These are phyloP conservation scores for Romanogobio albipinnatus DNA, from an alignment of 2,113 vertebrate genomes.

Conservation along the genomic window DNA sequence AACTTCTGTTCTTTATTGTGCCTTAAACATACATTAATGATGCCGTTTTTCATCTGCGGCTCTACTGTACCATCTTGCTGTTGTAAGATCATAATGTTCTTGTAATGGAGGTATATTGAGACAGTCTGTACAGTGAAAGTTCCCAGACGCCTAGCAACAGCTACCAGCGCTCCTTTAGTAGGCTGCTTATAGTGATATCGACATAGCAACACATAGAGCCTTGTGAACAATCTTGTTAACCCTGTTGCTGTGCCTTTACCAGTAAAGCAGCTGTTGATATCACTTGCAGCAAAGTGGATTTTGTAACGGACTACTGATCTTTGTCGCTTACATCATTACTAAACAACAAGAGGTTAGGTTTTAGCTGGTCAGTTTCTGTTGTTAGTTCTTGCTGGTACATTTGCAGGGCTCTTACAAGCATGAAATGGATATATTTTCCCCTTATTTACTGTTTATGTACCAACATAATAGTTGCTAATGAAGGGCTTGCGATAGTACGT, in stretches of 20 bases:
- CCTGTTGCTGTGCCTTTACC: neutral
- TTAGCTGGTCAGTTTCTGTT: neutral
- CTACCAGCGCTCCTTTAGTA: constrained; percentile 28
- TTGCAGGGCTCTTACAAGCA: neutral
- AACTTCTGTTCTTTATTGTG: neutral
- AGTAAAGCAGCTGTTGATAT: neutral
- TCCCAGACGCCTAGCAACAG: constrained; percentile 58
- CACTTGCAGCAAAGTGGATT: neutral
- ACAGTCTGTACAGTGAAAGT: constrained; percentile 51
- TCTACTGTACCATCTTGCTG: constrained; percentile 18
- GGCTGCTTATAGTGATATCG: constrained; percentile 40
- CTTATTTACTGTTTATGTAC: neutral
- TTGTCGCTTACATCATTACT: neutral
- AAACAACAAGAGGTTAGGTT: neutral
- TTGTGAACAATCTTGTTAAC: constrained; percentile 29
- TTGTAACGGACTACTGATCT: neutral
- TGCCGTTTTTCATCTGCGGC: neutral
- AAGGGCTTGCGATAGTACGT: neutral
- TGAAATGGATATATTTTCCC: neutral
- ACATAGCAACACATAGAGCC: constrained; percentile 35
- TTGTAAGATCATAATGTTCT: constrained; percentile 54
- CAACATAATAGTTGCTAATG: neutral
- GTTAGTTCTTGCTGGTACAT: neutral
- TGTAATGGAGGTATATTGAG: constrained; percentile 26
- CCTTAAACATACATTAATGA: neutral